These are phyloP conservation scores for Rhamphomyia laevipes DNA, from an alignment of 2,888 invertebrate species.

Conservation along the genomic window DNA sequence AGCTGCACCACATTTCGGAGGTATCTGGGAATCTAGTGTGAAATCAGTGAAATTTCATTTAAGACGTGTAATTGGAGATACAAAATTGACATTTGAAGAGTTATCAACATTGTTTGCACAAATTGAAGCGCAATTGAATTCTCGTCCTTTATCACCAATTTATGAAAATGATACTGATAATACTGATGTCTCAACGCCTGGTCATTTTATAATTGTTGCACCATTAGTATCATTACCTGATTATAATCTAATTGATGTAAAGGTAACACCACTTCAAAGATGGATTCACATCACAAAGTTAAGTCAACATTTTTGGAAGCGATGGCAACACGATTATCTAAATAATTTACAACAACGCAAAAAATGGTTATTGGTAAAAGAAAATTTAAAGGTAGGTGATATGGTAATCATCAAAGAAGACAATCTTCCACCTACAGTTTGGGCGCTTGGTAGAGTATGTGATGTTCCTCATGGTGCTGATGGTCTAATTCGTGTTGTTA, in stretches of 20 bases:
- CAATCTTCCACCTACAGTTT: not conserved
- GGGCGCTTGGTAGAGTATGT: not conserved
- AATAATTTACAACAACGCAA: conserved; percentile 13
- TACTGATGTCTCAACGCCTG: conserved; percentile 4
- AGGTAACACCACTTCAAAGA: conserved; percentile 7
- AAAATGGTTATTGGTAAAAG: not conserved
- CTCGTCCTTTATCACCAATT: conserved; percentile 16
- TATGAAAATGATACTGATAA: conserved; percentile 10
- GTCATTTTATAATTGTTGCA: conserved; percentile 5
- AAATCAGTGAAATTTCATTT: conserved; percentile 21
- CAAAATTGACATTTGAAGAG: conserved; percentile 19
- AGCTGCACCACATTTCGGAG: conserved; percentile 20
- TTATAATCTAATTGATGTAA: not conserved
- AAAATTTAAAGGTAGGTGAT: not conserved
- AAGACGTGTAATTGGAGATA: conserved; percentile 15
- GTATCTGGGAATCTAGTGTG: conserved; percentile 23
- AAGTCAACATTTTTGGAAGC: conserved; percentile 18
- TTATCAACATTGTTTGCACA: conserved; percentile 17
- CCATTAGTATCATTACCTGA: conserved; percentile 9
- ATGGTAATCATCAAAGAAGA: not conserved
- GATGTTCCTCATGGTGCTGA: too few species aligned
- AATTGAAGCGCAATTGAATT: conserved; percentile 20
- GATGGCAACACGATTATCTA: conserved; percentile 18
- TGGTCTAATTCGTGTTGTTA: too few species aligned
- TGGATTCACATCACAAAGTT: conserved; percentile 18